Conservation (phyloP, 2,113 vertebrate species). For the Rhinogobius similis region DNA sequence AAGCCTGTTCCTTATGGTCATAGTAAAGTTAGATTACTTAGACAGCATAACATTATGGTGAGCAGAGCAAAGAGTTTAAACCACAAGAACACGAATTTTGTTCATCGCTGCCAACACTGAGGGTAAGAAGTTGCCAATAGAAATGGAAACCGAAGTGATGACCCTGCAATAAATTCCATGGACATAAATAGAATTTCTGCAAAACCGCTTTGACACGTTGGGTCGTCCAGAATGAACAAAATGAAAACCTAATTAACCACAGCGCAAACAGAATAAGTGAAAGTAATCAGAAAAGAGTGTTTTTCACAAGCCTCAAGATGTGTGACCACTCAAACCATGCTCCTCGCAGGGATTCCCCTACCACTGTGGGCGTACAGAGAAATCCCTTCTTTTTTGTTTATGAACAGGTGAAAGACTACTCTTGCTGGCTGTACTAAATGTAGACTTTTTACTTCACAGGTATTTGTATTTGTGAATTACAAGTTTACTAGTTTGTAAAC, state of each 20-base stretch:
- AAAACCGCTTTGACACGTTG: conserved; percentile 3
- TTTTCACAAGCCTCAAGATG: neutral
- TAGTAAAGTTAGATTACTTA: too few species aligned
- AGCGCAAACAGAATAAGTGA: conserved; percentile 3
- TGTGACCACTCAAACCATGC: neutral
- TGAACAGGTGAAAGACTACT: neutral
- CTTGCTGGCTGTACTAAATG: neutral
- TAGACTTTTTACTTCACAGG: neutral
- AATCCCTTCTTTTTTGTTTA: conserved; percentile 8
- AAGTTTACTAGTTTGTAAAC: too few species aligned
- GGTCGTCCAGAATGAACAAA: conserved; percentile 18
- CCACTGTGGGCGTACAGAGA: conserved; percentile 10
- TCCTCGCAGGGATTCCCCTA: conserved; percentile 46
- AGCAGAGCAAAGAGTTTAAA: too few species aligned
- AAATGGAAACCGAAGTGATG: conserved; percentile 38
- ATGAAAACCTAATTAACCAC: conserved; percentile 28
- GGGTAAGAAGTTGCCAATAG: neutral
- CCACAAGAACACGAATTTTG: too few species aligned
- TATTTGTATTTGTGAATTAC: neutral
- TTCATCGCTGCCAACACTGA: neutral
- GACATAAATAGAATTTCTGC: conserved; percentile 62
- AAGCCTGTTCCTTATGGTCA: too few species aligned
- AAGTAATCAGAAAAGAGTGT: neutral
- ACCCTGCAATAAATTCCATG: conserved; percentile 46
- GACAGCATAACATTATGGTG: too few species aligned